Base-by-base conservation (phyloP, 2,113 vertebrate genomes). In the Apus apus region DNA sequence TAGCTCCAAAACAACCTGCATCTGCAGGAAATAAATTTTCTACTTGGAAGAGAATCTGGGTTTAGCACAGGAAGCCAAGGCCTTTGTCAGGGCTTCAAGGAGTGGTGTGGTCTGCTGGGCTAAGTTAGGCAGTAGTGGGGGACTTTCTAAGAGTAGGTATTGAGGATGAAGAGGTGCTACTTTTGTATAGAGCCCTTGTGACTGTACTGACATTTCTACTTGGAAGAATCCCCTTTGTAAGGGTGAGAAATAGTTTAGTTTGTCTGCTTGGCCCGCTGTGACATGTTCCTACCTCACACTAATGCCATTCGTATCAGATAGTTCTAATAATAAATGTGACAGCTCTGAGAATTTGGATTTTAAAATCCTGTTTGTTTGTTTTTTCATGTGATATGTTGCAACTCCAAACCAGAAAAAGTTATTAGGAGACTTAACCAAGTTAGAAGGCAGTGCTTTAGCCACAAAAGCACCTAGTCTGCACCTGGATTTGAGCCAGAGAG, bases 151-250 rank as follows among this genome's bases (percentile, higher is more conserved):
- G 90, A 84, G 83, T 77, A 84, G 73, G 76, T 84, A 95, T 75
- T 43, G 89, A 93, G 70, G 80, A 81, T 89, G 91, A 91, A 78
- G 95, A 93, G 93, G 83, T 90, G 89, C 91, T 94, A 60, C 93
- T 93, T 93, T 92, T 93, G 86, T 89, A 84, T 50, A 75, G 91
- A 78, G 94, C 86, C 89, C 96, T 95, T 97, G 95, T 97, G 96
- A 97, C 96, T 95, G 90, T 77, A 66, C 72, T 97, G 96, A 95
- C 93, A 96, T 97, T 96, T 97, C 95, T 93, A 87, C 95, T 96
- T 95, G 89, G 96, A 97, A 97, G 96, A 96, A 96, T 93, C 93
- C 94, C 91, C 87, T 75, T 93, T 94, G 94, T 91, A 94, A 95
- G 21, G 40, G 92, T 91, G 96, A 94, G 90, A 97, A 95, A 96